Evolutionary conservation across 2,888 invertebrate genomes (phyloP).

Genomic region (Cerceris ruficornis): DNA sequence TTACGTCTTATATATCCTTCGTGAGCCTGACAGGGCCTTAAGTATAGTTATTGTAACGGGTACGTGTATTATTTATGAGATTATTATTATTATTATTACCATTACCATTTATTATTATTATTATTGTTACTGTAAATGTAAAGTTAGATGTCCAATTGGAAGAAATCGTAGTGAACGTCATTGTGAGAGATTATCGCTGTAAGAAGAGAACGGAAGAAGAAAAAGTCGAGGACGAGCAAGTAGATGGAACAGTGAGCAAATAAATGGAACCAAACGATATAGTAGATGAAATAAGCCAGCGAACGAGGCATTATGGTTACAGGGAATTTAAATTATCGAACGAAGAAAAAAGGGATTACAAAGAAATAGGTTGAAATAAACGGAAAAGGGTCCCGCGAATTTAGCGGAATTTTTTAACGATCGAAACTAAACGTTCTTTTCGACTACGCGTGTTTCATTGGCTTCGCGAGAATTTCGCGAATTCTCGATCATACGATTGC

Average conservation of each 20-base stretch:
- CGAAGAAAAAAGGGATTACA: constrained; percentile 7
- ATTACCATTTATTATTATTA: no score
- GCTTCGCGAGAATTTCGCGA: neutral
- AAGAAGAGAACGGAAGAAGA: neutral
- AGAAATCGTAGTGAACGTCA: constrained; percentile 51
- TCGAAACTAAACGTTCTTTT: constrained; percentile 39
- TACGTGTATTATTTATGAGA: constrained; percentile 70
- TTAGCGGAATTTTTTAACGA: constrained; percentile 56
- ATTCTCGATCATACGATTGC: neutral
- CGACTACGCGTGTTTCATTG: constrained; percentile 2
- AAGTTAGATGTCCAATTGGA: constrained; percentile 58
- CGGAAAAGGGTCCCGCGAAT: constrained; percentile 32
- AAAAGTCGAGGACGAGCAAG: neutral
- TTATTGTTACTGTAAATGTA: constrained; percentile 55
- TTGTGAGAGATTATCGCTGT: constrained; percentile 33
- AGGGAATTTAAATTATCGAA: neutral
- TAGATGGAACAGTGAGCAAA: neutral
- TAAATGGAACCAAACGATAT: constrained; percentile 58
- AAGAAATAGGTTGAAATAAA: constrained; percentile 21
- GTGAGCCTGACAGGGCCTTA: constrained; percentile 31
- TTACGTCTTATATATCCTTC: constrained; percentile 11
- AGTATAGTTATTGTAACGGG: constrained; percentile 51
- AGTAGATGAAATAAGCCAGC: constrained; percentile 34
- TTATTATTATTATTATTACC: constrained; percentile 64
- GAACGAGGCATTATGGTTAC: constrained; percentile 11